Conservation (phyloP, 2,888 invertebrate species). For the Colostygia pectinataria region DNA sequence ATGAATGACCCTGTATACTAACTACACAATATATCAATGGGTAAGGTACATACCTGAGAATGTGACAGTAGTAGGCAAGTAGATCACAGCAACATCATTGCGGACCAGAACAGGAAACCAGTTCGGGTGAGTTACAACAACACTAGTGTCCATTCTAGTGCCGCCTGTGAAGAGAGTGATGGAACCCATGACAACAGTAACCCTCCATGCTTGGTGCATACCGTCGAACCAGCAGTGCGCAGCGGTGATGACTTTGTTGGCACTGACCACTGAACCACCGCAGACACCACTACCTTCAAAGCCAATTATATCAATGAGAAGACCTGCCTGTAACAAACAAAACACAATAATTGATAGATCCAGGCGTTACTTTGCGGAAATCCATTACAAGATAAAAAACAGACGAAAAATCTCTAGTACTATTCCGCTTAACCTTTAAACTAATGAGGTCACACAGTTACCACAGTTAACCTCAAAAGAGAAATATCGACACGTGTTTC, state of each 20-base stretch:
- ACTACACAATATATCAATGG: too few relatives aligned
- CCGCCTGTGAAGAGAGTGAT: slow-evolving; percentile 53
- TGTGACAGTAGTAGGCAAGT: slow-evolving; percentile 33
- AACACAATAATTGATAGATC: neutral
- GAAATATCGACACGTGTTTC: too few relatives aligned
- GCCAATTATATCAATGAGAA: slow-evolving; percentile 34
- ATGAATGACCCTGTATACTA: too few relatives aligned
- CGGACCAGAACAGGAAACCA: slow-evolving; percentile 47
- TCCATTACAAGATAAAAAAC: too few relatives aligned
- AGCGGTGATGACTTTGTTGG: slow-evolving; percentile 45
- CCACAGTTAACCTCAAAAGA: too few relatives aligned
- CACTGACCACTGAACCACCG: slow-evolving; percentile 51
- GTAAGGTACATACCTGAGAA: slow-evolving; percentile 41
- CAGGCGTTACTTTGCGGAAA: too few relatives aligned
- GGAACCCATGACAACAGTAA: slow-evolving; percentile 58
- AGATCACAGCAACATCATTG: slow-evolving; percentile 56
- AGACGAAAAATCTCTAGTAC: too few relatives aligned
- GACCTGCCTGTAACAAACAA: slow-evolving; percentile 43
- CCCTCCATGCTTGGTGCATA: slow-evolving; percentile 43
- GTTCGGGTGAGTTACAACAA: slow-evolving; percentile 45
- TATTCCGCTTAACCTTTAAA: too few relatives aligned
- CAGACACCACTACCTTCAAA: slow-evolving; percentile 42
- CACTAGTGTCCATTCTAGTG: slow-evolving; percentile 41
- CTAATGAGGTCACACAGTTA: too few relatives aligned
- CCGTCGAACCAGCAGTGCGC: slow-evolving; percentile 63